Conservation (phyloP, 1,140 invertebrate genomes). For the Conus ventricosus region DNA sequence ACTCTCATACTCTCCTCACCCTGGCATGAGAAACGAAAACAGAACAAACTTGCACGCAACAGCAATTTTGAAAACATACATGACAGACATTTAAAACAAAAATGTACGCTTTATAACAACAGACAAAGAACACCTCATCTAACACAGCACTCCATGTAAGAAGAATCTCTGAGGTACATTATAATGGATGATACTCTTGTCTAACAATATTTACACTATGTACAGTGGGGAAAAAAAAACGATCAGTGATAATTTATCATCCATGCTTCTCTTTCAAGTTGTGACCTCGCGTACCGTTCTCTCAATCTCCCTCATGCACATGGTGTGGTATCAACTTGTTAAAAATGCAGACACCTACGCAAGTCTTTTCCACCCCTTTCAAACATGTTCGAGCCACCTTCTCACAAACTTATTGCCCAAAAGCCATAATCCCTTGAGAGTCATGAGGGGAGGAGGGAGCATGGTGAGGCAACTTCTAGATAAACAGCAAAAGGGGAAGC, state of each 20-base stretch:
- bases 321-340: neutral
- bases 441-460: neutral
- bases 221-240: conserved; percentile 11
- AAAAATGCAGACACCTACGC: neutral
- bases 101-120: neutral
- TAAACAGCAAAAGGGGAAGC: too few species aligned
- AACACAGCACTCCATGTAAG: conserved; percentile 21
- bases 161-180: conserved; percentile 36
- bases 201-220: conserved; percentile 31
- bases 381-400: neutral
- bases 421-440: neutral
- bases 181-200: conserved; percentile 10
- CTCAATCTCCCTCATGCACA: neutral
- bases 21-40: neutral
- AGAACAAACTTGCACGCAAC: neutral
- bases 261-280: conserved; percentile 4
- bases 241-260: conserved; percentile 24
- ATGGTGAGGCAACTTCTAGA: neutral
- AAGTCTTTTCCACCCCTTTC: neutral
- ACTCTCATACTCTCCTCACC: neutral
- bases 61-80: neutral
- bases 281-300: conserved; percentile 9
- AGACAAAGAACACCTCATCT: conserved; percentile 1
- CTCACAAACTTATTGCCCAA: conserved; percentile 15
- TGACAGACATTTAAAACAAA: neutral